Evolutionary conservation across 2,797 vertebrate genomes (phyloP).

Genomic region (Microcaecilia unicolor): DNA sequence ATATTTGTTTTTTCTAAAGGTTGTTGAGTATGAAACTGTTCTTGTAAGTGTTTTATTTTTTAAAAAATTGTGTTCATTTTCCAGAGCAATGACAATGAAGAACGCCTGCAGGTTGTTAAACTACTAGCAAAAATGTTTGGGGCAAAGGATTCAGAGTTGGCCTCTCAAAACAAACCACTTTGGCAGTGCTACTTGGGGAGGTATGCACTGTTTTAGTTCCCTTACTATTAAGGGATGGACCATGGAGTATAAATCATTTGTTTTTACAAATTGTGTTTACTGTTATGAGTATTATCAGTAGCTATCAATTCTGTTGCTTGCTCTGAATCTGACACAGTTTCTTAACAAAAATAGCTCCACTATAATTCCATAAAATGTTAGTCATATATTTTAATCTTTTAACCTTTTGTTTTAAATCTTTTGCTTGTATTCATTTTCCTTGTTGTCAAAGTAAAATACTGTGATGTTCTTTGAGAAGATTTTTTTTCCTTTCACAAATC

Average conservation of each 20-base stretch:
- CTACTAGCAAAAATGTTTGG: conserved; percentile 98
- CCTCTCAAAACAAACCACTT: conserved; percentile 92
- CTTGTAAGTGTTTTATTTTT: not conserved
- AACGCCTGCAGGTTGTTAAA: conserved; percentile 92
- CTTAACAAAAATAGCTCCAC: conserved; percentile 4
- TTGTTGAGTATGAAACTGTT: not conserved
- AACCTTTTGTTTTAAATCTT: too few relatives aligned
- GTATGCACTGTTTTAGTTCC: conserved; percentile 41
- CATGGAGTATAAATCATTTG: not conserved
- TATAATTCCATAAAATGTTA: conserved; percentile 3
- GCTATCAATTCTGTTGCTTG: not conserved
- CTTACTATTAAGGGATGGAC: not conserved
- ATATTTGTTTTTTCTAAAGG: not conserved
- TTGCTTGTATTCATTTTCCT: not conserved
- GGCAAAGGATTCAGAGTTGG: conserved; percentile 93
- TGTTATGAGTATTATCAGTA: not conserved
- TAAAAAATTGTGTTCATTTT: conserved; percentile 15
- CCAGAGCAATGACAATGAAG: conserved; percentile 97
- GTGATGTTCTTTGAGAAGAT: not conserved
- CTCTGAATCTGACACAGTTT: not conserved
- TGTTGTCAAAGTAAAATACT: conserved; percentile 1
- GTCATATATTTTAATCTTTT: too few relatives aligned
- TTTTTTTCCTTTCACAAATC: not conserved
- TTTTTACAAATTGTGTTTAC: not conserved
- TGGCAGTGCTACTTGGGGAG: conserved; percentile 98